A percentile compares a stretch with the other conserved stretches of the same genome.
These are phyloP conservation scores for Papio anubis DNA, from an alignment of 2,113 vertebrate genomes.

Conservation along the genomic window DNA sequence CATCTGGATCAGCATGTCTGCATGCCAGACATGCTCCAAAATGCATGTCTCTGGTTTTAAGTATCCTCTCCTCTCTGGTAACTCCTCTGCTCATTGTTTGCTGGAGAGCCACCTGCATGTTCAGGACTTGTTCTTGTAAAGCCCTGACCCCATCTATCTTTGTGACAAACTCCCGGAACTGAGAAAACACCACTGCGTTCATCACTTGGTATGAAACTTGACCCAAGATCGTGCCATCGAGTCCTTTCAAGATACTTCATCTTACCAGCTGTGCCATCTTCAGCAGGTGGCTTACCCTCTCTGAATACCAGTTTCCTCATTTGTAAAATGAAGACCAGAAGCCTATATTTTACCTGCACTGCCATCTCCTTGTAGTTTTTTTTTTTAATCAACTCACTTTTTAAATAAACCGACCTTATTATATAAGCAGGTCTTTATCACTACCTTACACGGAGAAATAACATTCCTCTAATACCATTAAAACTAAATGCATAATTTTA, in stretches of 20 bases:
- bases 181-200: constrained; percentile 14
- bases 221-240: background rate
- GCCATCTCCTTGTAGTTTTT: background rate
- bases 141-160: constrained; percentile 26
- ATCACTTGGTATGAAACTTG: background rate
- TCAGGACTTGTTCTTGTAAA: background rate
- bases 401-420: background rate
- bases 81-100: background rate
- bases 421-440: background rate
- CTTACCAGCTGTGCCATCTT: background rate
- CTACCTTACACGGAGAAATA: background rate
- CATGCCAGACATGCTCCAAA: background rate
- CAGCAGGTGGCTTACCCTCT: background rate
- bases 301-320: background rate
- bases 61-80: background rate
- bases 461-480: background rate
- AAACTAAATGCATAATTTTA: background rate
- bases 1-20: background rate
- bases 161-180: constrained; percentile 34
- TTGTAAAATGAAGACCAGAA: background rate
- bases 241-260: background rate
- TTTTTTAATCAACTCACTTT: background rate
- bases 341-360: background rate
- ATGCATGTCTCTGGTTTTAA: background rate
- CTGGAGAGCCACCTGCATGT: background rate